phyloP scores from a whole-genome alignment of 2,888 invertebrate genomes.

The Limnephilus rhombicus region DNA sequence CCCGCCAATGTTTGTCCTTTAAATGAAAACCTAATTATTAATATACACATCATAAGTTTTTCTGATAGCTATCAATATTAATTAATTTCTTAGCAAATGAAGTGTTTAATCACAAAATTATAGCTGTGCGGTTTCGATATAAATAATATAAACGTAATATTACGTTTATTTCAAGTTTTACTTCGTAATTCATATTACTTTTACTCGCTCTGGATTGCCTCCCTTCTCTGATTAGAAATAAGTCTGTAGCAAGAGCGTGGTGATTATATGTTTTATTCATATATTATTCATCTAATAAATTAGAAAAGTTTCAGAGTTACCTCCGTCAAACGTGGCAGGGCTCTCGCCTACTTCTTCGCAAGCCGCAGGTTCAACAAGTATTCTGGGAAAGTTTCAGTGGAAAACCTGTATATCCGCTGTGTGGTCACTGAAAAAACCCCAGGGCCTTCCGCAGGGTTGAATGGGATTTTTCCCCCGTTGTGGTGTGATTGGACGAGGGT shows the following conservation, averaged over 20 bases:
- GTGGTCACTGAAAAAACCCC: conserved; percentile 16
- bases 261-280: conserved; percentile 20
- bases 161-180: neutral
- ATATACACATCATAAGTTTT: too few relatives aligned
- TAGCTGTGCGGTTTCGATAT: too few relatives aligned
- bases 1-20: too few relatives aligned
- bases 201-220: neutral
- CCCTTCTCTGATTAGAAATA: neutral
- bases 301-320: neutral
- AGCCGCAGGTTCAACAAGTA: conserved; percentile 24
- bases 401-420: neutral
- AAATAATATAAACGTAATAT: too few relatives aligned
- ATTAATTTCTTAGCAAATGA: too few relatives aligned
- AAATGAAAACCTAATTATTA: too few relatives aligned
- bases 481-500: neutral
- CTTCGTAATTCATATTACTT: neutral
- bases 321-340: neutral
- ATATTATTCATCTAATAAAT: conserved; percentile 15
- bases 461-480: neutral
- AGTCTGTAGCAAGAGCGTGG: neutral
- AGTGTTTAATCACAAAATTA: too few relatives aligned
- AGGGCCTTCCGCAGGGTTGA: neutral
- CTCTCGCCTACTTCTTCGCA: neutral
- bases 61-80: too few relatives aligned
- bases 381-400: neutral